Conservation (phyloP, 2,888 invertebrate species). For the Gortyna flavago region DNA sequence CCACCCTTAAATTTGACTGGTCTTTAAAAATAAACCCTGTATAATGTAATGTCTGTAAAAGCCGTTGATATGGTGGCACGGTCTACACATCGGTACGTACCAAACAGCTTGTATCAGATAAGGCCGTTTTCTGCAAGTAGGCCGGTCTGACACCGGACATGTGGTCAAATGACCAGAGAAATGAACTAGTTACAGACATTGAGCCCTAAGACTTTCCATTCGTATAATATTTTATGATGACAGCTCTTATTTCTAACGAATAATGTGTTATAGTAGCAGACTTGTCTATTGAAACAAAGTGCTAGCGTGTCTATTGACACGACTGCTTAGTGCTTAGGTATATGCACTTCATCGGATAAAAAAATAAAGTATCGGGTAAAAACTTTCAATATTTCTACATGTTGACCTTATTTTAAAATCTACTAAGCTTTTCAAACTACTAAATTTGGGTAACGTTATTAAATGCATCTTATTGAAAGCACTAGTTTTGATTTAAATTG, state of each 20-base stretch:
- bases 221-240: constrained; percentile 17
- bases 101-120: constrained; percentile 52
- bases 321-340: neutral
- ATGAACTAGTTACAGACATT: constrained; percentile 25
- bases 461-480: neutral
- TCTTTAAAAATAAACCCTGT: too few relatives aligned
- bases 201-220: constrained; percentile 52
- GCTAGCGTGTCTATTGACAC: neutral
- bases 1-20: too few relatives aligned
- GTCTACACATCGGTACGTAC: constrained; percentile 36
- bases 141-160: constrained; percentile 55
- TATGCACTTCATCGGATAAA: neutral
- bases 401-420: too few relatives aligned
- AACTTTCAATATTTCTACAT: neutral
- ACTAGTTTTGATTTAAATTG: neutral
- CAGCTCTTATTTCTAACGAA: constrained; percentile 24
- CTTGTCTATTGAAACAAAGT: neutral
- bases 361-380: neutral
- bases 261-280: constrained; percentile 3
- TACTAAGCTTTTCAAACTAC: neutral
- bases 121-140: constrained; percentile 55
- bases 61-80: constrained; percentile 27
- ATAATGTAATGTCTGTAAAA: constrained; percentile 24
- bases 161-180: constrained; percentile 26
- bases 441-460: neutral